These are phyloP conservation scores for Cranoglanis bouderius DNA, from an alignment of 2,113 vertebrate species.

Conservation along the genomic window DNA sequence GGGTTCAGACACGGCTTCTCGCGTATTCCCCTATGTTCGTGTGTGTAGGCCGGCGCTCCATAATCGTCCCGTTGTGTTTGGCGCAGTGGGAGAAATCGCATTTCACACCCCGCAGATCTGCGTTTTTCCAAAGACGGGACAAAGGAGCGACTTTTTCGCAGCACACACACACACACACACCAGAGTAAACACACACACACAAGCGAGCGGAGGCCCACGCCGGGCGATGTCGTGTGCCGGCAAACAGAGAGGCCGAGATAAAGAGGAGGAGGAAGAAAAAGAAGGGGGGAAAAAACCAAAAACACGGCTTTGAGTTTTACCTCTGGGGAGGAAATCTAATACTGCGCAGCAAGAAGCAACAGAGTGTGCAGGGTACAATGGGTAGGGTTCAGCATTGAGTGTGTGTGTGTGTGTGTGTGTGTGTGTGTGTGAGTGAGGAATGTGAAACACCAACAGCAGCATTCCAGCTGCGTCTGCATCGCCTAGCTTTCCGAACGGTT, in stretches of 20 bases:
- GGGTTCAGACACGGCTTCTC: not conserved
- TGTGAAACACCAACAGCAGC: conserved; percentile 79
- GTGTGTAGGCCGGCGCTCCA: conserved; percentile 59
- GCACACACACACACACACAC: conserved; percentile 51
- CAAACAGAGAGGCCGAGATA: conserved; percentile 43
- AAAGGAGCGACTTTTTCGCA: conserved; percentile 62
- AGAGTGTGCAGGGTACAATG: conserved; percentile 52
- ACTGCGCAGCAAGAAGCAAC: conserved; percentile 45
- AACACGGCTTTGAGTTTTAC: conserved; percentile 36
- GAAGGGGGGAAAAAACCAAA: conserved; percentile 7
- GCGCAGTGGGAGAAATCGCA: conserved; percentile 64
- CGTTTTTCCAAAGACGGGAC: conserved; percentile 58
- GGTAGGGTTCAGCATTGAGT: conserved; percentile 28
- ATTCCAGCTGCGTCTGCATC: conserved; percentile 74
- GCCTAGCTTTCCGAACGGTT: conserved; percentile 58
- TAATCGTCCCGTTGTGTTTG: conserved; percentile 68
- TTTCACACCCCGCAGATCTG: conserved; percentile 69
- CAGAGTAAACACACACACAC: conserved; percentile 60
- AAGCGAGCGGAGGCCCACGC: conserved; percentile 61
- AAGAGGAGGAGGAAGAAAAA: conserved; percentile 1
- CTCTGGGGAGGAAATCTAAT: conserved; percentile 50
- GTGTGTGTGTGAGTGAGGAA: conserved; percentile 59
- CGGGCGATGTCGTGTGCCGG: conserved; percentile 62
- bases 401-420: conserved; percentile 30
- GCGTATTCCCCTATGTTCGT: conserved; percentile 25